Base-by-base conservation (phyloP, 2,797 vertebrate species). In the Sebastes itinus region DNA sequence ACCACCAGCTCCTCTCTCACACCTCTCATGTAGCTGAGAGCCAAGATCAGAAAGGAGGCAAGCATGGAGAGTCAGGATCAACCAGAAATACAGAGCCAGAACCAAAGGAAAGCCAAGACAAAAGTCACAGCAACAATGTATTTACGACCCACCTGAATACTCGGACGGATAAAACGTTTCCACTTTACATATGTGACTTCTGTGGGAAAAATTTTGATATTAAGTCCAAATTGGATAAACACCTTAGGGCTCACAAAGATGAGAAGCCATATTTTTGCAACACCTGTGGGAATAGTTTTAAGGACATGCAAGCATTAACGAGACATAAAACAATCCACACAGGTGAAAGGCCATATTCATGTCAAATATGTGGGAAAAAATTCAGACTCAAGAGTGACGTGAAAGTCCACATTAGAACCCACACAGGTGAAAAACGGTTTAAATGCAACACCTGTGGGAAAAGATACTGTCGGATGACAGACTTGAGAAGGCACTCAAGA, bases 281-380 rank as follows among this genome's bases (percentile, higher is more conserved):
- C 58, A 62, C 23, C 6, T 85, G 83, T 38, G 30, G 23, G 2
- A 75, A 54, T 55, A 4, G 2, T 4, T 73, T 63, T 35, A 18
- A 20, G 4, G 22, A 20, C 3, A 54, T 56, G 22, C n/a, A 22
- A 56, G 13, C 54, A 56, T 56, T 56, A 56, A 56, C 10, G 11
- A 56, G 22, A 56, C 54, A 56, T 56, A 23, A 56, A 23, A 23
- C 54, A 56, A 56, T 56, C 58, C 58, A 60, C 58, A 60, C 58
- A 30, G 58, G 64, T 33, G 74, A 76, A 63, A 76, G 33, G 11
- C 82, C 77, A 5, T 55, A 65, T 25, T 11, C 33, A 7, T 83
- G 81, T 33, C 9, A 58, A 13, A 61, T n/a, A 6, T 78, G 81
- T 30, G 76, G 71, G 2, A 65, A 74, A 60, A 12, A 56, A 23